Evolutionary conservation across 2,113 vertebrate species (phyloP), one percentile per base, ranked within the genome.

Genomic region (Scartelaos histophorus): DNA sequence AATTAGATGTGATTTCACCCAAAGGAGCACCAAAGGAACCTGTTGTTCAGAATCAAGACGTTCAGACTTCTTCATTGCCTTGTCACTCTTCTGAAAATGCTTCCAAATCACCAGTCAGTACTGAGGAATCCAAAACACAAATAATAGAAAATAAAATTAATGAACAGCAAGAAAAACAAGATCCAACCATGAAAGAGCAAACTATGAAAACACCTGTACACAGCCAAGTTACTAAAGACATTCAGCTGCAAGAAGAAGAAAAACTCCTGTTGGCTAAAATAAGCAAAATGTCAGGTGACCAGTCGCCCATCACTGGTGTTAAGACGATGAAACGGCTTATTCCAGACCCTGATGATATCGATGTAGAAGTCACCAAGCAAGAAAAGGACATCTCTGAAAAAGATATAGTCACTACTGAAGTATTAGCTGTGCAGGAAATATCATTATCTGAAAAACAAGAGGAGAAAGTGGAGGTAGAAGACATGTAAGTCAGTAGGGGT

Each of bases 181-280:
- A 17, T 25, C 4, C 16, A 60, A 49, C 57, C 25, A 49, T 9
- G 0, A 60, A 22, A 45, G 17, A 22, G 17, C 3, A 21, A 13
- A 47, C 45, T 22, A 47, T 25, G 29, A 13, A 21, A 24, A 66
- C 21, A 5, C 3, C 29, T 11, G 80, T 71, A 25, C 24, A 17
- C 13, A 11, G 13, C n/a, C 65, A 0, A 57, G 16, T 57, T 35
- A 71, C 66, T 24, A 84, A 79, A 74, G 56, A 78, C 7, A 80
- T 84, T 46, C 82, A 73, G 73, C 85, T 91, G 25, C 67, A 67
- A 22, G 80, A 88, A 29, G 93, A 93, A 57, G 93, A 94, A 71
- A 75, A 57, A 6, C n/a, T 83, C 2, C 67, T 93, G 34, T 71
- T 94, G 79, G 86, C 83, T 45, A 93, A 87, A 78, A 85, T 94